Evolutionary conservation across 2,888 invertebrate genomes (phyloP).

Genomic region (Cistogaster globosa): DNA sequence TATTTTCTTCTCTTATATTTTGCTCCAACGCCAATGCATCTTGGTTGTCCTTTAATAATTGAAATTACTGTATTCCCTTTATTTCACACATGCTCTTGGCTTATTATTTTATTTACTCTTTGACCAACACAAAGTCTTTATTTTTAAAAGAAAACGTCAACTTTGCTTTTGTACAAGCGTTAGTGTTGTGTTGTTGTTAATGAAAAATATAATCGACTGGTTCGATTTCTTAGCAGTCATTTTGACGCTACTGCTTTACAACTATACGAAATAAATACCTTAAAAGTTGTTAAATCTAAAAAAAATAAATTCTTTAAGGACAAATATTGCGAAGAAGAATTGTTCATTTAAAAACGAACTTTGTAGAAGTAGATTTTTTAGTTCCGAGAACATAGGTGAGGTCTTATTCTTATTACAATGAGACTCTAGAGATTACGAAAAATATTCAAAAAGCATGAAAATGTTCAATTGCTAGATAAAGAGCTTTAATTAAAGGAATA

Average conservation of each 20-base stretch:
- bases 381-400: conserved; percentile 36
- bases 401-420: conserved; percentile 34
- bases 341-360: conserved; percentile 19
- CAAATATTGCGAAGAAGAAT: neutral
- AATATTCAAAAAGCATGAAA: neutral
- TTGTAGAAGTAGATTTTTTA: neutral
- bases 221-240: conserved; percentile 60
- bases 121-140: neutral
- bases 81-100: conserved; percentile 6
- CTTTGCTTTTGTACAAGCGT: neutral
- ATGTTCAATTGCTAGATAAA: neutral
- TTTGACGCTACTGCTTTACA: conserved; percentile 54
- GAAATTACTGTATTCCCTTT: conserved; percentile 8
- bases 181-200: conserved; percentile 20
- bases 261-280: conserved; percentile 14
- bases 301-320: conserved; percentile 21
- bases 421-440: conserved; percentile 28
- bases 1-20: no score
- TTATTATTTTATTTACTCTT: conserved; percentile 8
- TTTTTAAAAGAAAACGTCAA: neutral
- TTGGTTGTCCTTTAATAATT: neutral
- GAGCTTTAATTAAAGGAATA: no score
- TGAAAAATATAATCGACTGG: conserved; percentile 12
- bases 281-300: conserved; percentile 11
- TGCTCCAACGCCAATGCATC: no score